Base-by-base conservation (phyloP, 1,140 invertebrate species). In the Drosophila kikkawai region DNA sequence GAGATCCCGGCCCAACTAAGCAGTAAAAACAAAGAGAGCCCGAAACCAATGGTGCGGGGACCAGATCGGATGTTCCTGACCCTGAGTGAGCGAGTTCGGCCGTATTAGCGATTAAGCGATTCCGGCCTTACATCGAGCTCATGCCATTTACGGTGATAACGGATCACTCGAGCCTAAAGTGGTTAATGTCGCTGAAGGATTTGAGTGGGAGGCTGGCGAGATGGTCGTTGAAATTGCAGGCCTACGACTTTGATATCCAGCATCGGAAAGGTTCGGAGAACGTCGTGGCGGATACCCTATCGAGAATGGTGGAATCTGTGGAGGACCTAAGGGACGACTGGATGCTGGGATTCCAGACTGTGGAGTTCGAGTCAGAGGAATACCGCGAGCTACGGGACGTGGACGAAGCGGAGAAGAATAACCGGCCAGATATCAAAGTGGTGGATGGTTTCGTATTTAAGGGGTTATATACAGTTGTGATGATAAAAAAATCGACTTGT, bases 191-290 rank as follows among this genome's bases (percentile, higher is more conserved):
- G 1, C 7, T 67, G 5, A 60, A 60, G 17, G 44, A 55, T 4
- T 48, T 48, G 7, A 55, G 32, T 12, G 13, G 42, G 7, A 48
- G 58, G 9, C 29, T 47, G 13, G 32, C 17, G 1, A 36, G 32
- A 32, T 53, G 58, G 67, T 36, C 34, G 26, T 5, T 39, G 0
- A 39, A 39, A 15, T 39, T 39, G 37, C 37, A 15, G 4, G 37
- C 13, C 12, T 15, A 39, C 15, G 37, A 39, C 13, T 39, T 45
- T 41, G 13, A 29, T 36, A 59, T 51, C 2, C 19, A 34, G 6
- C 56, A 68, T 6, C 26, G 56, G 1, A 53, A 69, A 34, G 57
- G 57, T 8, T 34, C 32, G 3, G 47, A 69, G 1, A 69, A 61
- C 13, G 13, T 60, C 3, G 48, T 39, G 9, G 66, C 58, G 12